Evolutionary conservation across 2,113 vertebrate species (phyloP).

Genomic region (Oncorhynchus kisutch): DNA sequence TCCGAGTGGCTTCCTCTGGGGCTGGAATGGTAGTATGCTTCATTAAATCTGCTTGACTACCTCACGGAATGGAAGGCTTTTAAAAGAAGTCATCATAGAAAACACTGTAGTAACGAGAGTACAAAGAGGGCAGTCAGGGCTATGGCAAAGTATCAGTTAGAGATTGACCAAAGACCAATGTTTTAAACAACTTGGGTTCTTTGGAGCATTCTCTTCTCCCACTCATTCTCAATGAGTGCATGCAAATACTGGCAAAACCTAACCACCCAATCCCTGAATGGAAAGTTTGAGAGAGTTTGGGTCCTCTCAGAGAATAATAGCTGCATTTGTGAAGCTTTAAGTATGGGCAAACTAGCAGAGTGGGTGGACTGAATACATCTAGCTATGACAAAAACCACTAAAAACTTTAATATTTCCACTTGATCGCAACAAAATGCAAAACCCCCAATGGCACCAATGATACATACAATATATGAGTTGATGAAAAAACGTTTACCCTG

Average conservation of each 20-base stretch:
- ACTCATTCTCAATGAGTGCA: conserved; percentile 30
- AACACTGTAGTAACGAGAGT: conserved; percentile 6
- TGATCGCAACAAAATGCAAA: neutral
- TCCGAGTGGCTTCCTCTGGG: conserved; percentile 27
- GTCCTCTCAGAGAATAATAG: conserved; percentile 35
- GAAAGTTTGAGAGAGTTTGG: conserved; percentile 39
- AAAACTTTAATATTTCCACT: conserved; percentile 6
- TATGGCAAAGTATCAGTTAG: conserved; percentile 2
- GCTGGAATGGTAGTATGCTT: conserved; percentile 21
- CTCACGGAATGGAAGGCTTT: conserved; percentile 5
- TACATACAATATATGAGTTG: conserved; percentile 26
- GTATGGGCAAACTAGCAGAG: neutral
- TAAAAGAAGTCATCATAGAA: neutral
- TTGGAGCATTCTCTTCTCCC: conserved; percentile 8
- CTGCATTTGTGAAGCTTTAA: conserved; percentile 23
- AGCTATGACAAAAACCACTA: conserved; percentile 1
- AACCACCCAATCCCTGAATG: conserved; percentile 18
- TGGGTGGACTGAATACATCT: neutral
- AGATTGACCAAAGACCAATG: conserved; percentile 2
- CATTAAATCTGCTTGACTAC: conserved; percentile 15
- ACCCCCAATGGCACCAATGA: neutral
- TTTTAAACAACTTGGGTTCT: conserved; percentile 35
- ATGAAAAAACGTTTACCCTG: conserved; percentile 36
- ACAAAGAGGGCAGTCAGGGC: conserved; percentile 31
- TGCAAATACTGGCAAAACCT: conserved; percentile 20